Percentiles rank a stretch among this genome's conserved stretches.
phyloP scores from a whole-genome alignment of 1,140 invertebrate genomes.

The Acromyrmex charruanus region DNA sequence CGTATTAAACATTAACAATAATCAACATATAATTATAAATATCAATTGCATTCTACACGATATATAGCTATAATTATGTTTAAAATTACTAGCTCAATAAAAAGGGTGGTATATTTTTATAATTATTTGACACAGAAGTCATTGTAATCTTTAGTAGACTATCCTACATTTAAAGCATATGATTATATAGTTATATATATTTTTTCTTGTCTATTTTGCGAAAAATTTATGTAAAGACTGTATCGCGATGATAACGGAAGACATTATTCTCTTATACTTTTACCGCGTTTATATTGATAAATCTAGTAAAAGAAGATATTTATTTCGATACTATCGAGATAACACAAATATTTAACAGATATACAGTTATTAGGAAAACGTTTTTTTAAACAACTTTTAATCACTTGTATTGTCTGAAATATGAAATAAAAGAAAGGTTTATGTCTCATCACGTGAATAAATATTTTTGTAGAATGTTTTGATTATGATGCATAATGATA shows the following conservation, averaged over 20 bases:
- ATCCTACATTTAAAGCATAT: conserved; percentile 3
- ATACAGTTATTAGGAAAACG: background rate
- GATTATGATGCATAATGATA: conserved; percentile 45
- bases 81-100: conserved; percentile 37
- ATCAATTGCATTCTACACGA: conserved; percentile 34
- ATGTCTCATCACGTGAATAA: conserved; percentile 6
- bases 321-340: conserved; percentile 57
- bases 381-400: conserved; percentile 9
- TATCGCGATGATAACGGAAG: conserved; percentile 70
- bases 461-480: conserved; percentile 60
- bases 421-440: background rate
- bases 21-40: conserved; percentile 62
- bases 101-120: conserved; percentile 2
- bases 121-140: background rate
- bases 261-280: conserved; percentile 56
- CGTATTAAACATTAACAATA: conserved; percentile 58
- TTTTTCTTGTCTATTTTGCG: conserved; percentile 2
- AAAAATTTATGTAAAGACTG: conserved; percentile 47
- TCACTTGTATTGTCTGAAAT: conserved; percentile 24
- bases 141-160: background rate
- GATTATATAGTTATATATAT: conserved; percentile 12
- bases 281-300: conserved; percentile 31
- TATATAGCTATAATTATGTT: conserved; percentile 12
- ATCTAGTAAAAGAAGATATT: conserved; percentile 57
- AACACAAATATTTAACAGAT: conserved; percentile 36